Percentiles rank a stretch among this genome's conserved stretches.
Conservation (phyloP, 2,113 vertebrate species). For the Menura novaehollandiae region DNA sequence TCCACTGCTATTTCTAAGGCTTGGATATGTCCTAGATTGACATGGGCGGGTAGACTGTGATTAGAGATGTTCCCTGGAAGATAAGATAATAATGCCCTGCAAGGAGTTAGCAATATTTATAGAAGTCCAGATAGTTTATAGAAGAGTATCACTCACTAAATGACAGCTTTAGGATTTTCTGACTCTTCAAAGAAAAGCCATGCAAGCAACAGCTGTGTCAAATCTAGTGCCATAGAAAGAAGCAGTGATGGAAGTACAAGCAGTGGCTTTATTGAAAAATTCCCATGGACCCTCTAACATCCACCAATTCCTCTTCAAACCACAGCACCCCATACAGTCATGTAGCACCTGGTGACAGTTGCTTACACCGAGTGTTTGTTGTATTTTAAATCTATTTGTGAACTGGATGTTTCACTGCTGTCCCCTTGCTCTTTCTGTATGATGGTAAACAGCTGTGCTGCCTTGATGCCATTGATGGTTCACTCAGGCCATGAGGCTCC, state of each 20-base stretch:
- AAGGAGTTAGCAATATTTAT: constrained; percentile 36
- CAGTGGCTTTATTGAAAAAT: neutral
- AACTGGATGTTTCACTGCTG: neutral
- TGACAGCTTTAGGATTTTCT: neutral
- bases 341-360: neutral
- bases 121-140: constrained; percentile 30
- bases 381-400: neutral
- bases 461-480: rapidly evolving
- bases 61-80: constrained; percentile 30
- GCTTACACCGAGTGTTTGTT: neutral
- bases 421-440: neutral
- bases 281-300: neutral
- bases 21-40: constrained; percentile 34
- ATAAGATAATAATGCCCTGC: constrained; percentile 31
- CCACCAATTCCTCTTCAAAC: neutral
- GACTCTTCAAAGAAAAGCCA: neutral
- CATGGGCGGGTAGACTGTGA: constrained; percentile 2
- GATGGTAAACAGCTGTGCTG: neutral
- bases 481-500: neutral
- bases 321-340: neutral
- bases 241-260: neutral
- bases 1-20: constrained; percentile 17
- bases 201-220: neutral
- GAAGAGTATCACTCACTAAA: neutral
- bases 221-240: neutral